Conservation (phyloP, 2,888 invertebrate genomes). For the Empis stercorea region DNA sequence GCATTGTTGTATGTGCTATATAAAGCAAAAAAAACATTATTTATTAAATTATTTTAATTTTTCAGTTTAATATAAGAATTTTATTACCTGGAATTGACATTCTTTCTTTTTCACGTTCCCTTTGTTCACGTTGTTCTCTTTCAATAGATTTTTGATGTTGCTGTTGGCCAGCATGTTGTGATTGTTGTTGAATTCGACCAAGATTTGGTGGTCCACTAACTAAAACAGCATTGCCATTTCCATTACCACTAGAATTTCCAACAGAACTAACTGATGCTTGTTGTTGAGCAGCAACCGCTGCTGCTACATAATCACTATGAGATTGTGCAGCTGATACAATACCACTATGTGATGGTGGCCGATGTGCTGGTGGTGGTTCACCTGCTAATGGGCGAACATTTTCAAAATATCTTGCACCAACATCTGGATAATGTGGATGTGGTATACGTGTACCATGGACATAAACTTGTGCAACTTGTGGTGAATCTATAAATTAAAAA, state of each 20-base stretch:
- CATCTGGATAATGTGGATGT: constrained; percentile 35
- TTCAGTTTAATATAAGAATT: no score
- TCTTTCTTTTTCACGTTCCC: constrained; percentile 21
- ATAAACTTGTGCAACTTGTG: constrained; percentile 56
- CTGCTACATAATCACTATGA: constrained; percentile 15
- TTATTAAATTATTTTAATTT: neutral
- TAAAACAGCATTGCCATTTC: constrained; percentile 10
- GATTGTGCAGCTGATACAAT: constrained; percentile 33
- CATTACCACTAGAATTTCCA: constrained; percentile 6
- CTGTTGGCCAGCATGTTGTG: no score
- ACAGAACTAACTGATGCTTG: no score
- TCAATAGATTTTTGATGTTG: constrained; percentile 25
- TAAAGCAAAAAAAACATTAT: constrained; percentile 1
- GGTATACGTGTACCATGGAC: constrained; percentile 41
- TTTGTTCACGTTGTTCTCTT: constrained; percentile 24
- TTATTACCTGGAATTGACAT: constrained; percentile 19
- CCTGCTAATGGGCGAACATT: constrained; percentile 37
- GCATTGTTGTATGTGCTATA: constrained; percentile 17
- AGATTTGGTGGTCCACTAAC: constrained; percentile 15
- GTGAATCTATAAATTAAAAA: constrained; percentile 40
- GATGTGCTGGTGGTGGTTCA: constrained; percentile 47
- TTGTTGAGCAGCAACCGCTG: neutral
- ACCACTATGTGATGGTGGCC: constrained; percentile 31
- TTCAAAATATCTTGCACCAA: constrained; percentile 42
- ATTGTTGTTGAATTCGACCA: constrained; percentile 4